Percentiles rank a stretch among this genome's conserved stretches.
Conservation (phyloP, 2,888 invertebrate genomes). For the Ophion slaviceki region DNA sequence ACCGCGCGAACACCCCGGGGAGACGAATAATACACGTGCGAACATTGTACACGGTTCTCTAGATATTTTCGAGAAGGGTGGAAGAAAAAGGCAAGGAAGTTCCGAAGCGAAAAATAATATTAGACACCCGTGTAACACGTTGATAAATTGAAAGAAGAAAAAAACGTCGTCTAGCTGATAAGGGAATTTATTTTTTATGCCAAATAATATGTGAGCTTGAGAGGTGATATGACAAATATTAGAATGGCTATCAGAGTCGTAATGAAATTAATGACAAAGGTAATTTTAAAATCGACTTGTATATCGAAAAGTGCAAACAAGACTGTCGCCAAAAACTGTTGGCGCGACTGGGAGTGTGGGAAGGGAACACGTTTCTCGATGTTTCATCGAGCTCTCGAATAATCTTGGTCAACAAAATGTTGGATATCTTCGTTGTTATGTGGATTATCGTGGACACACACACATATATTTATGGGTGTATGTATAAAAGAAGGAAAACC, state of each 20-base stretch:
- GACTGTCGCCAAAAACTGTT: constrained; percentile 13
- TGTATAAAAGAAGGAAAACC: background rate
- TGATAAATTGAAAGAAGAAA: constrained; percentile 2
- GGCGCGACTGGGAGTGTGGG: constrained; percentile 11
- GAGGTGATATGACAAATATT: constrained; percentile 75
- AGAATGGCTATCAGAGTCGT: constrained; percentile 70
- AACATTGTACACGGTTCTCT: constrained; percentile 43
- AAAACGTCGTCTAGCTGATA: constrained; percentile 74
- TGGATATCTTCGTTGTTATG: background rate
- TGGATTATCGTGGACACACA: background rate
- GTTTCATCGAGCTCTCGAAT: constrained; percentile 8
- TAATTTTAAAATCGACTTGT: constrained; percentile 58
- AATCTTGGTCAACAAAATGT: background rate
- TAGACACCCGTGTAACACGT: constrained; percentile 30
- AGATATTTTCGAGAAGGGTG: constrained; percentile 45
- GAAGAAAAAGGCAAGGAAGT: constrained; percentile 54
- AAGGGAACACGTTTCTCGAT: background rate
- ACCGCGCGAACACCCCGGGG: background rate
- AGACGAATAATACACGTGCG: constrained; percentile 44
- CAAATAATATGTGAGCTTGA: constrained; percentile 74
- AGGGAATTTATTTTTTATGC: constrained; percentile 83
- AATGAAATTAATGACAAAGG: constrained; percentile 60
- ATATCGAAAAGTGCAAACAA: constrained; percentile 45
- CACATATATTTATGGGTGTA: too few relatives aligned
- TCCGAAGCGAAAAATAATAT: constrained; percentile 22